Percentiles rank a stretch among this genome's conserved stretches.
These are phyloP conservation scores for Drosophila murphyi DNA, from an alignment of 1,140 invertebrate species.

Conservation along the genomic window DNA sequence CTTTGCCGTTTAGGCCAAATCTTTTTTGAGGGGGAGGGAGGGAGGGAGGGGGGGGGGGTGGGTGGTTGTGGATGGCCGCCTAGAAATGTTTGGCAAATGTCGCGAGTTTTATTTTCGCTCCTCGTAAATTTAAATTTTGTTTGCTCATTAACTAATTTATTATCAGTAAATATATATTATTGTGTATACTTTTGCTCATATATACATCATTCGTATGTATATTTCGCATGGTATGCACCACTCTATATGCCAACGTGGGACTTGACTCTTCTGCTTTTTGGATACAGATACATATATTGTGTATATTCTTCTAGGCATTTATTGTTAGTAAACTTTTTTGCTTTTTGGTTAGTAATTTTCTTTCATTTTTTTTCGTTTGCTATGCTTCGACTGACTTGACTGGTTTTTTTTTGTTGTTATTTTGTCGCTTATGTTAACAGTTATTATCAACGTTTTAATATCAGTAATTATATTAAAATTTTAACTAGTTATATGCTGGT, in stretches of 20 bases:
- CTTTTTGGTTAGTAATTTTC: constrained; percentile 61
- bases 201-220: constrained; percentile 48
- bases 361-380: constrained; percentile 42
- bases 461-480: constrained; percentile 65
- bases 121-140: constrained; percentile 55
- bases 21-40: background rate
- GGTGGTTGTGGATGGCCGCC: constrained; percentile 10
- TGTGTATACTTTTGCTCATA: constrained; percentile 48
- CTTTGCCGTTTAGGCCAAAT: constrained; percentile 35
- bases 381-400: constrained; percentile 79
- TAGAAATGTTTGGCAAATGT: constrained; percentile 63
- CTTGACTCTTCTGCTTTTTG: constrained; percentile 31
- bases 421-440: constrained; percentile 59
- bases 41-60: no score
- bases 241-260: constrained; percentile 65
- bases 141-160: constrained; percentile 72
- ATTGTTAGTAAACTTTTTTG: constrained; percentile 67
- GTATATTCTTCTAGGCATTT: constrained; percentile 55
- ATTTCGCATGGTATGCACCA: constrained; percentile 42
- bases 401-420: constrained; percentile 49
- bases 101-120: constrained; percentile 45
- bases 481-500: constrained; percentile 68
- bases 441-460: constrained; percentile 73
- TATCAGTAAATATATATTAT: constrained; percentile 71
- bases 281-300: constrained; percentile 14